Base-by-base conservation (phyloP, 2,113 vertebrate genomes). In the Spizaetus ornatus region DNA sequence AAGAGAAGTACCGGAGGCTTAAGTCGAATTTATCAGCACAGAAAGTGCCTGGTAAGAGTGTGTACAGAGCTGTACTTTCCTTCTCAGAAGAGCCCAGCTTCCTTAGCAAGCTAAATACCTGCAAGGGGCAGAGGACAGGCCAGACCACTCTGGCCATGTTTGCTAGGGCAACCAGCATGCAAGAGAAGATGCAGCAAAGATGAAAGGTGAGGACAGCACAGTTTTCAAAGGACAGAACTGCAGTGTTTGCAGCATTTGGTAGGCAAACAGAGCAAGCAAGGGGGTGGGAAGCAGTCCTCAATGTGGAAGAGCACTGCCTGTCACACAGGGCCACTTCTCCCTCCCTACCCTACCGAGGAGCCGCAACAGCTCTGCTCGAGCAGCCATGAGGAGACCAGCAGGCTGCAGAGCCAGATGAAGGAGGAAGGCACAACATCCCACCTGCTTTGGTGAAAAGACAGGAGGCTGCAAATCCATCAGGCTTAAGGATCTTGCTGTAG, bases 191-290 rank as follows among this genome's bases (percentile, higher is more conserved):
- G 43, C 47, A 71, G 22, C 16, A 29, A 53, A 69, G 22, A 31
- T 10, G 16, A 45, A 13, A 58, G 32, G 26, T 2, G 2, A 52
- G 29, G 25, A 34, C 11, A 71, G 26, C 0, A 0, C 13, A 22
- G 11, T 29, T 93, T 84, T 66, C 56, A 45, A 78, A 45, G 50
- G 31, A 56, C 43, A 66, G 38, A 91, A 63, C 11, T 53, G 36
- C 42, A 73, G 7, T 9, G 3, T 31, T 74, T n/a, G 4, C 58
- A 78, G 61, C 27, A 40, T 34, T 62, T 53, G 7, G 16, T 9
- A 15, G 38, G n/a, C 45, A 72, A 52, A 16, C 2, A 11, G 61
- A 85, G 43, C 52, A 73, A 88, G 40, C 7, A 47, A 59, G 4
- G 5, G 19, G 3, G 10, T 1, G 6, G 10, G 18, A 82, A 45